Evolutionary conservation across 2,888 invertebrate genomes (phyloP), one percentile per base, ranked within the genome.

Genomic region (Trichogramma evanescens): DNA sequence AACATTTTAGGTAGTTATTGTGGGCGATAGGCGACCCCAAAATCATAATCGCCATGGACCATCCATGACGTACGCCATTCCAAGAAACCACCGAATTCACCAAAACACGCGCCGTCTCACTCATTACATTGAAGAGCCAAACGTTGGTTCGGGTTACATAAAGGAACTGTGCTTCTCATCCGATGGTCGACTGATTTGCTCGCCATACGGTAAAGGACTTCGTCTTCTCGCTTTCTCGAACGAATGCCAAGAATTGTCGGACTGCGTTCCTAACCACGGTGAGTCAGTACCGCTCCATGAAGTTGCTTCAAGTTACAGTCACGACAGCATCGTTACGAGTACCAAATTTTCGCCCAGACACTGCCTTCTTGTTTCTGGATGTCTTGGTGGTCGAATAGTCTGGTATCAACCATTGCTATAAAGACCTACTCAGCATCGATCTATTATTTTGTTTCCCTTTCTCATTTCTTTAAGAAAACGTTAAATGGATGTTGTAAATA

Each of bases 151-250:
- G 66, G 95, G 94, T 0, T 94, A 91, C 70, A 95, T 96, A 59
- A 96, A 96, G 77, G 96, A 95, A 74, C 80, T 93, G 51, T 91
- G 92, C 70, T 95, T 93, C 77, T 94, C 94, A 1, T 82, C 90
- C 1, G 95, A 95, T 75, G 96, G 96, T 0, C 83, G 95, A 54
- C 79, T 95, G 7, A 88, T 96, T 41, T 93, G 93, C 73, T 95
- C 95, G 0, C 95, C 96, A 0, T 94, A 88, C 76, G 91, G 88
- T 0, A 87, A 86, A 71, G 95, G 95, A 42, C 85, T 95, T 63
- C 82, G 95, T n/a, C 81, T 96, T 4, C 79, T 96, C 39, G 87
- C 89, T 0, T 91, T 95, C 68, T 86, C 88, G 69, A 82, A 85
- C 6, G 80, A 86, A 54, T 93, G 93, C 74, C 83, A 87, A 55